Evolutionary conservation across 37 sponge, comb jelly and placozoan species (phyloP).

Genomic region (Crambe crambe): DNA sequence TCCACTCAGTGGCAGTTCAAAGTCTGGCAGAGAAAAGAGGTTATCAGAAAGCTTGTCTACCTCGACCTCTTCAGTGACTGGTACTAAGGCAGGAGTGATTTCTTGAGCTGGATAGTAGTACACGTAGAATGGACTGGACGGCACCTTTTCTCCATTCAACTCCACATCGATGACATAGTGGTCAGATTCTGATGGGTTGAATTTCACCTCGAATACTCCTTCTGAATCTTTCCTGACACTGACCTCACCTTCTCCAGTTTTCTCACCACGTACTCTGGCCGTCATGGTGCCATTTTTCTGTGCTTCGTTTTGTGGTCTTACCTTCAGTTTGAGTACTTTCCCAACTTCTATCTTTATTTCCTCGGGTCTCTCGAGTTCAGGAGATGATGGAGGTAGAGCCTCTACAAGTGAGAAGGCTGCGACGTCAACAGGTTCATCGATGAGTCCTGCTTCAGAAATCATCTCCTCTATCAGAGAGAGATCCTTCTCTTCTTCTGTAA

Average conservation of each 20-base stretch:
- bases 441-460: neutral
- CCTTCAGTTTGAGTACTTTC: constrained; percentile 19
- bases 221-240: neutral
- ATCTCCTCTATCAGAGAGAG: no score
- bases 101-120: constrained; percentile 21
- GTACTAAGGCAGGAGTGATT: constrained; percentile 18
- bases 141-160: constrained; percentile 32
- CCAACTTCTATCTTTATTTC: constrained; percentile 1
- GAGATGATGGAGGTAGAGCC: neutral
- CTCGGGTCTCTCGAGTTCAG: neutral
- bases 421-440: neutral
- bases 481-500: constrained; percentile 11
- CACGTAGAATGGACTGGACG: constrained; percentile 57
- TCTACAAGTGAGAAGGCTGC: neutral
- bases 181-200: constrained; percentile 59
- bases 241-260: constrained; percentile 17
- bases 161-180: constrained; percentile 38
- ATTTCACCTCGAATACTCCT: constrained; percentile 17
- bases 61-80: constrained; percentile 2
- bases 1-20: neutral
- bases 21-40: constrained; percentile 3
- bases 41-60: constrained; percentile 20
- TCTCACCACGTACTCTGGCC: constrained; percentile 34
- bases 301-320: constrained; percentile 26
- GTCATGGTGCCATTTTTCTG: constrained; percentile 21